Evolutionary conservation across 2,797 vertebrate genomes (phyloP), one percentile per base, ranked within the genome.

Genomic region (Microctenopoma stevenorrisi): DNA sequence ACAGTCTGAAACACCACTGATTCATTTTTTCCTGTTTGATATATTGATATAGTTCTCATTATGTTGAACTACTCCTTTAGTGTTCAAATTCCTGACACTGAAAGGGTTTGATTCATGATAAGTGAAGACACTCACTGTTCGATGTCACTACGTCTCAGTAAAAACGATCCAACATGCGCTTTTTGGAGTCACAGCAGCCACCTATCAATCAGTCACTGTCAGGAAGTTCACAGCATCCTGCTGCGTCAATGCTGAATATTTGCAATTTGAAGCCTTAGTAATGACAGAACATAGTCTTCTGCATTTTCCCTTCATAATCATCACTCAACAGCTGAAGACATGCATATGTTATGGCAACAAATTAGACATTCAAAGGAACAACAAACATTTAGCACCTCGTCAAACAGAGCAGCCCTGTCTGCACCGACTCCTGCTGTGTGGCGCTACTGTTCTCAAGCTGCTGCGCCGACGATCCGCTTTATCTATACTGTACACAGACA

Each of bases 351-450:
- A 74, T 74, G 77, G 83, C 77, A 90, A 86, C 88, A 89, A 88
- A 89, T 89, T 82, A 91, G 83, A 88, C 81, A 76, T 87, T 87
- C 72, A 76, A 74, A 87, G 83, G 79, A 86, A 90, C 86, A 89
- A 87, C 87, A 89, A 90, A 91, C 88, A 86, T 86, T 91, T 91
- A 90, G 81, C 87, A 88, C 86, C 84, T 90, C 74, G 75, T 90
- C 87, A 90, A 88, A 91, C 86, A 86, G 84, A 90, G 86, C 79
- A 83, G 80, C 83, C 77, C 81, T 72, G 79, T 85, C 84, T 88
- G 79, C 67, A 64, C 51, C 11, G 42, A 37, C 84, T 89, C 88
- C 83, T 86, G 86, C 88, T 85, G 90, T 56, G 86, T 69, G 77
- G 68, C 1, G 43, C 84, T 68, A 70, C 84, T 85, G 83, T 79